phyloP scores from a whole-genome alignment of 2,113 vertebrate species.

The Scatophagus argus region DNA sequence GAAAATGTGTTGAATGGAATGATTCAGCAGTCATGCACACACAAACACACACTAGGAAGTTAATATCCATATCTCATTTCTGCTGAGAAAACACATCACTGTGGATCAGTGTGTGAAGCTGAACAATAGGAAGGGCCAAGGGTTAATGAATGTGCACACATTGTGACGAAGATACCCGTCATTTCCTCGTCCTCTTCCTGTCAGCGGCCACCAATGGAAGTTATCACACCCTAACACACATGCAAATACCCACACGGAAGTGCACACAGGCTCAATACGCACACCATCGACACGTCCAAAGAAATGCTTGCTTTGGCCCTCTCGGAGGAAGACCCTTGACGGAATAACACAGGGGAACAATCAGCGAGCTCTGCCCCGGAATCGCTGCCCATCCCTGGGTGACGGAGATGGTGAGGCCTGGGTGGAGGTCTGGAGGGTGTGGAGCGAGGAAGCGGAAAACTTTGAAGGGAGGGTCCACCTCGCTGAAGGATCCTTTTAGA shows the following conservation, averaged over 20 bases:
- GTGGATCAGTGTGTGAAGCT: slow-evolving; percentile 3
- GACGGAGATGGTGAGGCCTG: slow-evolving; percentile 36
- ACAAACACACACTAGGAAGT: neutral
- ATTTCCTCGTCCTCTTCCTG: slow-evolving; percentile 36
- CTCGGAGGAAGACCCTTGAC: slow-evolving; percentile 37
- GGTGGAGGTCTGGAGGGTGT: slow-evolving; percentile 64
- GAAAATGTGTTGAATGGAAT: neutral
- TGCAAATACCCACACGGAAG: neutral
- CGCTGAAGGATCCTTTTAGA: slow-evolving; percentile 54
- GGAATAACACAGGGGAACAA: slow-evolving; percentile 55
- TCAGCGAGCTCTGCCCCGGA: slow-evolving; percentile 43
- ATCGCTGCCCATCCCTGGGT: slow-evolving; percentile 41
- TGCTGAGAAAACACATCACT: neutral
- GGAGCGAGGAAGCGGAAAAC: slow-evolving; percentile 62
- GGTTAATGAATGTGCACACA: slow-evolving; percentile 26
- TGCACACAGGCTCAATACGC: neutral
- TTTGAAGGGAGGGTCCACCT: slow-evolving; percentile 58
- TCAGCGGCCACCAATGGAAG: slow-evolving; percentile 10
- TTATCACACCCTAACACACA: slow-evolving; percentile 15
- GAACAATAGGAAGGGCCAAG: slow-evolving; percentile 44
- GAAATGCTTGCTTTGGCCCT: slow-evolving; percentile 22
- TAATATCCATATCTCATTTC: neutral
- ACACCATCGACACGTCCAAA: neutral
- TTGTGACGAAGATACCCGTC: neutral
- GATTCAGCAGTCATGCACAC: neutral